phyloP scores from a whole-genome alignment of 2,888 invertebrate species.

The Amiota mariae region DNA sequence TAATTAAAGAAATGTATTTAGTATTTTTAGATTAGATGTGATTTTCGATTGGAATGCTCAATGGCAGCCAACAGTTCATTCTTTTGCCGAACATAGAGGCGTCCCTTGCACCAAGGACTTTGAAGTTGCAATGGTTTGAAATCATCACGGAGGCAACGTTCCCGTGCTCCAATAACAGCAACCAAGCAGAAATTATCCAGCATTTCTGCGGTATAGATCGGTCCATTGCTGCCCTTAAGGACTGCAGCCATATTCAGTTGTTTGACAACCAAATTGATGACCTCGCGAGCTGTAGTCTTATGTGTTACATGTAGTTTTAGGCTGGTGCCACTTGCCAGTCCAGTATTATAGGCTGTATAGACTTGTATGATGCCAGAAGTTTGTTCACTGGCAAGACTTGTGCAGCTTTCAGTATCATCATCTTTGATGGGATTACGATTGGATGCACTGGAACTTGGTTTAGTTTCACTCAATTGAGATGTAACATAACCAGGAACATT shows the following conservation, averaged over 20 bases:
- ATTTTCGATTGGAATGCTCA: constrained; percentile 89
- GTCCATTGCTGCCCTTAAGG: constrained; percentile 88
- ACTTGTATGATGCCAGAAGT: constrained; percentile 80
- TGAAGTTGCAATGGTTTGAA: constrained; percentile 94
- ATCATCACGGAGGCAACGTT: constrained; percentile 94
- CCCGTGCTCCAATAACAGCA: constrained; percentile 95
- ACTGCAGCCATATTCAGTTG: constrained; percentile 95
- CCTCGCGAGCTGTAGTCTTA: constrained; percentile 93
- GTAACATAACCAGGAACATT: constrained; percentile 74
- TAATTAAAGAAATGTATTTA: too few species aligned
- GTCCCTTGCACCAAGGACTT: constrained; percentile 96
- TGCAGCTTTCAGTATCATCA: constrained; percentile 65
- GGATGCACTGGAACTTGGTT: constrained; percentile 64
- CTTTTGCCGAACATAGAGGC: constrained; percentile 92
- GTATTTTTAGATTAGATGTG: constrained; percentile 73
- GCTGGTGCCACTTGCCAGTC: constrained; percentile 92
- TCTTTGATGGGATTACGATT: constrained; percentile 62
- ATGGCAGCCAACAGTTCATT: constrained; percentile 91
- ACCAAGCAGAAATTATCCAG: constrained; percentile 93
- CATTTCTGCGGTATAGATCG: constrained; percentile 88
- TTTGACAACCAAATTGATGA: constrained; percentile 95
- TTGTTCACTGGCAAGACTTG: constrained; percentile 55
- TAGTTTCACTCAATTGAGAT: constrained; percentile 74
- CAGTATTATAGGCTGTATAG: constrained; percentile 96
- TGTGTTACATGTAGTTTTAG: constrained; percentile 94